phyloP scores from a whole-genome alignment of 2,797 vertebrate genomes.

The Myotis findleyi region DNA sequence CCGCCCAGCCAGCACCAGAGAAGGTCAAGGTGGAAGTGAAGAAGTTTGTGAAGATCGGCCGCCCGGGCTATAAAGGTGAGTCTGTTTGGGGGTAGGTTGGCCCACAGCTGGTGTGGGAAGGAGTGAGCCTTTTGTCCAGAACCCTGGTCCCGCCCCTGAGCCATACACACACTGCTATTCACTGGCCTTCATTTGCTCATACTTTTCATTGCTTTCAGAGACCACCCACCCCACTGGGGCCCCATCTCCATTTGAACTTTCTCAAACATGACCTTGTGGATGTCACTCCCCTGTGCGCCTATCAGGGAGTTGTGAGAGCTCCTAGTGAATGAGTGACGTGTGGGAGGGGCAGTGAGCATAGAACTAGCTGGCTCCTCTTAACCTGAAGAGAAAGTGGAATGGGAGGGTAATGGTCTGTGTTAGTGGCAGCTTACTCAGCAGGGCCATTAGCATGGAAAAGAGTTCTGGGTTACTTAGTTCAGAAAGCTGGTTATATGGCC shows the following conservation, averaged over 20 bases:
- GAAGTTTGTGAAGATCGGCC: slow-evolving; percentile 99
- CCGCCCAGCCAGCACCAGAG: slow-evolving; percentile 96
- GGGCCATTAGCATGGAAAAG: background rate
- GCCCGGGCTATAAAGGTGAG: slow-evolving; percentile 97
- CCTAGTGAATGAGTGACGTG: background rate
- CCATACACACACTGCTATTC: background rate
- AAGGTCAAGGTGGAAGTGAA: slow-evolving; percentile 98
- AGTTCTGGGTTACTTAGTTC: background rate
- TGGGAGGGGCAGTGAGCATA: background rate
- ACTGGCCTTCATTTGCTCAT: background rate
- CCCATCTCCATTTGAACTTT: background rate
- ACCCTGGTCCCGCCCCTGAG: background rate
- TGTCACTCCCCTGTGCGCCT: accelerated
- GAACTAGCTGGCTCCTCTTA: background rate
- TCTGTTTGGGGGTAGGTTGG: background rate
- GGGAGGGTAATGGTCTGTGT: background rate
- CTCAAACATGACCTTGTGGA: background rate
- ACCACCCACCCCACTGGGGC: background rate
- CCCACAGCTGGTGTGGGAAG: background rate
- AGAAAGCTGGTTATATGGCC: accelerated
- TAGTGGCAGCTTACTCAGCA: background rate
- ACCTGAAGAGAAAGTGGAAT: background rate
- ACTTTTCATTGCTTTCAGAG: background rate
- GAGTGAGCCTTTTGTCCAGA: background rate
- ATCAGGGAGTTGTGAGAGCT: background rate